These are phyloP conservation scores for Heliconius hermathena DNA, from an alignment of 1,140 invertebrate species.

Conservation along the genomic window DNA sequence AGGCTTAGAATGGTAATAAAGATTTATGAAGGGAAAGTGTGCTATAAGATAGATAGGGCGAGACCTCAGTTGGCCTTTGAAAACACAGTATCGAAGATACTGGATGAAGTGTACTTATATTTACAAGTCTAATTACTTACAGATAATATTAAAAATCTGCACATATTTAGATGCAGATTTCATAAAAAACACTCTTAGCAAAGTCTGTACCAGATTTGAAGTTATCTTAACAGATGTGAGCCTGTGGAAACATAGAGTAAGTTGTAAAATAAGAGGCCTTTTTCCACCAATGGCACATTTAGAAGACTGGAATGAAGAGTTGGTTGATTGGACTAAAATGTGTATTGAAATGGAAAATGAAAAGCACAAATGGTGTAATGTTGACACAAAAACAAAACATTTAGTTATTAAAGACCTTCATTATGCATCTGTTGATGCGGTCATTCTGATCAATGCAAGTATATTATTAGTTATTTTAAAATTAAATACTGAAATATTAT, in stretches of 20 bases:
- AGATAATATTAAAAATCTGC: constrained; percentile 80
- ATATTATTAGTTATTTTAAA: constrained; percentile 12
- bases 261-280: constrained; percentile 62
- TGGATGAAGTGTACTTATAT: background rate
- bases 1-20: too few relatives aligned
- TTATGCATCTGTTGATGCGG: constrained; percentile 76
- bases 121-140: constrained; percentile 44
- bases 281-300: constrained; percentile 66
- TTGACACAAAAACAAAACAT: constrained; percentile 65
- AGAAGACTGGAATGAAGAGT: constrained; percentile 55
- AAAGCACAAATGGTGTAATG: constrained; percentile 68
- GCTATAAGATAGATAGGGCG: too few relatives aligned
- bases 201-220: constrained; percentile 74
- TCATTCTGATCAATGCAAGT: constrained; percentile 78
- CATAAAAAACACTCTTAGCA: constrained; percentile 68
- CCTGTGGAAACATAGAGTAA: constrained; percentile 75
- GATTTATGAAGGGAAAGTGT: too few relatives aligned
- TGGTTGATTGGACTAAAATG: constrained; percentile 69
- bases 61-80: too few relatives aligned
- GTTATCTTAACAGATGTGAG: constrained; percentile 73
- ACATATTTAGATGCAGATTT: constrained; percentile 73
- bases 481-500: background rate
- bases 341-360: constrained; percentile 72
- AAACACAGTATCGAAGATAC: too few relatives aligned
- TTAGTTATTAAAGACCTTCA: constrained; percentile 74